These are phyloP conservation scores for Drosophila parthenogenetica DNA, from an alignment of 2,888 invertebrate species.

Conservation along the genomic window DNA sequence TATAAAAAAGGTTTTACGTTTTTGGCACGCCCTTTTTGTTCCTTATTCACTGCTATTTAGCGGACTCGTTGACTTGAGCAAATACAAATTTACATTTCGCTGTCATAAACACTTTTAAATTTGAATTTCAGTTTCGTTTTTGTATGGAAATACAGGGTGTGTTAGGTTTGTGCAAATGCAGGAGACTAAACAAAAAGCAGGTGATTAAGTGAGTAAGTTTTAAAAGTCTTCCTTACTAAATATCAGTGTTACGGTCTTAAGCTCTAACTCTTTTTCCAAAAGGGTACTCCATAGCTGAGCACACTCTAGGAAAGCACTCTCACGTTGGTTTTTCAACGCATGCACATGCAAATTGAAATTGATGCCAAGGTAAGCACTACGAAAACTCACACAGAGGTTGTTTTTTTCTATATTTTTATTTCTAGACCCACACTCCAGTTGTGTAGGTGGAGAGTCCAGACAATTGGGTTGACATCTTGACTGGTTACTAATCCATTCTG, in stretches of 20 bases:
- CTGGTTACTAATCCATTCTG: background rate
- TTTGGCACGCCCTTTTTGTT: conserved; percentile 35
- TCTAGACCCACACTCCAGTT: background rate
- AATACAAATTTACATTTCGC: conserved; percentile 83
- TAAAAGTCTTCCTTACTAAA: too few relatives aligned
- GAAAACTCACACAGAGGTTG: conserved; percentile 41
- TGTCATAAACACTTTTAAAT: conserved; percentile 83
- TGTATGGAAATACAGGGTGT: background rate
- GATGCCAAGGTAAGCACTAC: conserved; percentile 79
- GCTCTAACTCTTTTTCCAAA: background rate
- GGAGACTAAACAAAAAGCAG: too few relatives aligned
- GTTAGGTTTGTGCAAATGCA: background rate
- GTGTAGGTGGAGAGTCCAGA: conserved; percentile 30
- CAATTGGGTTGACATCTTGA: conserved; percentile 47
- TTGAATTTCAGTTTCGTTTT: conserved; percentile 67
- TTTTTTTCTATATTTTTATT: conserved; percentile 11
- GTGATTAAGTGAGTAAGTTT: too few relatives aligned
- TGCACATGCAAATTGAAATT: conserved; percentile 81
- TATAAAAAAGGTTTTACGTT: conserved; percentile 30
- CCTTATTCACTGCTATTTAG: conserved; percentile 52
- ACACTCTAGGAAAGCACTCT: background rate
- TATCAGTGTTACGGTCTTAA: too few relatives aligned
- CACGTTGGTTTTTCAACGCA: conserved; percentile 48
- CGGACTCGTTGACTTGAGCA: conserved; percentile 66
- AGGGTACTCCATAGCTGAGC: background rate